phyloP scores from a whole-genome alignment of 2,113 vertebrate genomes.

The Etheostoma spectabile region DNA sequence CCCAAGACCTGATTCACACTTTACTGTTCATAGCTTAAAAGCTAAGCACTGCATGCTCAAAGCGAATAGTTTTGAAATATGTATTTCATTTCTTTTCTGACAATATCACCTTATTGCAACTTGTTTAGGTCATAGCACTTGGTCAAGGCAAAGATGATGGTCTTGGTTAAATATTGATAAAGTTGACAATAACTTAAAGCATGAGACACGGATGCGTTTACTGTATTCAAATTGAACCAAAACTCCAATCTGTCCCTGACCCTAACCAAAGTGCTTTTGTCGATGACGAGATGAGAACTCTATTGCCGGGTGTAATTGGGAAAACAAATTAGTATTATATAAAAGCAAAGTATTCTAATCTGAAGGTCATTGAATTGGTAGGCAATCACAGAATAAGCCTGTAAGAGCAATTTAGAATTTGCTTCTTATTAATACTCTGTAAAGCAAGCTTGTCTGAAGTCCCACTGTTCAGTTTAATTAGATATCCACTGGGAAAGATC shows the following conservation, averaged over 20 bases:
- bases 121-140: neutral
- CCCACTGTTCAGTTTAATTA: neutral
- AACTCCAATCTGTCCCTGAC: neutral
- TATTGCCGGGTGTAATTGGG: neutral
- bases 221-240: no score
- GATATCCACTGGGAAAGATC: neutral
- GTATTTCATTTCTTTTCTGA: neutral
- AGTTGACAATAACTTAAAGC: neutral
- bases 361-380: neutral
- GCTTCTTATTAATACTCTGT: neutral
- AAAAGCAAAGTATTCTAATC: neutral
- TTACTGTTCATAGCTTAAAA: no score
- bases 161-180: neutral
- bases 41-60: neutral
- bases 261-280: neutral
- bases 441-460: neutral
- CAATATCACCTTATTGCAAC: neutral
- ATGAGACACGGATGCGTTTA: neutral
- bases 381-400: neutral
- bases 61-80: neutral
- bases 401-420: neutral
- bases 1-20: neutral
- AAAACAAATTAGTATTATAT: neutral
- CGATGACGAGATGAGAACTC: fast-evolving
- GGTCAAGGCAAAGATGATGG: neutral